Evolutionary conservation across 2,888 invertebrate species (phyloP).

Genomic region (Aplocera efformata): DNA sequence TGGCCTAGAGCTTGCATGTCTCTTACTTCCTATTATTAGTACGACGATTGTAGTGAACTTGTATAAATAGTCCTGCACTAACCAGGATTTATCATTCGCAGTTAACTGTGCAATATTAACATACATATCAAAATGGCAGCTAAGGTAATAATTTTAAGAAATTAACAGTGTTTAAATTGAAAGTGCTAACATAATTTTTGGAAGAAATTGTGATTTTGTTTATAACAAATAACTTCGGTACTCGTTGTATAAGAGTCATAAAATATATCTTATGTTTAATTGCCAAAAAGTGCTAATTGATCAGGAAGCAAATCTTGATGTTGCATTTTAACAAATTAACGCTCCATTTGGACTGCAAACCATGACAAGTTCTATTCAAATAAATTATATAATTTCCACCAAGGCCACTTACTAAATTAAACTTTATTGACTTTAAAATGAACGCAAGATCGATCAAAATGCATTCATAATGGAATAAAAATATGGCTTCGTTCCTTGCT

Average conservation of each 20-base stretch:
- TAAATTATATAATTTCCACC: slow-evolving; percentile 9
- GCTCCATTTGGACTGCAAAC: slow-evolving; percentile 5
- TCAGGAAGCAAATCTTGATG: slow-evolving; percentile 10
- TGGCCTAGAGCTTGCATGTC: slow-evolving; percentile 67
- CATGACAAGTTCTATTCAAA: slow-evolving; percentile 7
- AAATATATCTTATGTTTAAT: slow-evolving; percentile 8
- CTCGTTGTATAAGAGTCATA: no score
- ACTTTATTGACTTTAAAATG: neutral
- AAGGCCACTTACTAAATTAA: slow-evolving; percentile 4
- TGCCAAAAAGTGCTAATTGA: slow-evolving; percentile 12
- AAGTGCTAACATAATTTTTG: no score
- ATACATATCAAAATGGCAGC: slow-evolving; percentile 72
- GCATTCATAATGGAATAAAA: no score
- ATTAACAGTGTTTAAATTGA: neutral
- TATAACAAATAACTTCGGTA: no score
- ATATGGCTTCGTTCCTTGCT: no score
- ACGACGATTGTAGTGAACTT: slow-evolving; percentile 53
- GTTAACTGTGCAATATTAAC: slow-evolving; percentile 65
- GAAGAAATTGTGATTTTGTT: no score
- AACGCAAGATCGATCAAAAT: no score
- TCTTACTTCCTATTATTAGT: slow-evolving; percentile 72
- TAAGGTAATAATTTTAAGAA: slow-evolving; percentile 52
- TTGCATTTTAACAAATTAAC: slow-evolving; percentile 9
- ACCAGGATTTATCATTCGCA: slow-evolving; percentile 67
- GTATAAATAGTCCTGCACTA: slow-evolving; percentile 57